Conservation (phyloP, 2,113 vertebrate genomes). For the Ochotona curzoniae region DNA sequence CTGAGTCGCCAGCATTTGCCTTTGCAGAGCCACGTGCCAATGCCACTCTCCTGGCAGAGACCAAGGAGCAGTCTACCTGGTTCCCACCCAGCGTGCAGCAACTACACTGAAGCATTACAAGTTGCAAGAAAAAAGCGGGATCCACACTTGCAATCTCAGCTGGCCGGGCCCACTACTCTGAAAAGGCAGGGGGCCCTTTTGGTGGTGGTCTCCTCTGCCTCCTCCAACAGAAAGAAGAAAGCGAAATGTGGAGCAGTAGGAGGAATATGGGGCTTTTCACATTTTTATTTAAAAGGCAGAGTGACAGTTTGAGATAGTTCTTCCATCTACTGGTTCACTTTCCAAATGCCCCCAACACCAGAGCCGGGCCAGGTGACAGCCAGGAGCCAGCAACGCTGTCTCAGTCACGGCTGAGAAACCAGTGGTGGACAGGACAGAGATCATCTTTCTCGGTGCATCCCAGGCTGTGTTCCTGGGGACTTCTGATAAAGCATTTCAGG, state of each 20-base stretch:
- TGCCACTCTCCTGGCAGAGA: background rate
- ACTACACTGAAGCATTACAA: background rate
- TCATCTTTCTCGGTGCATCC: background rate
- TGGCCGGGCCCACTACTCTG: background rate
- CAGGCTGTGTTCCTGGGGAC: background rate
- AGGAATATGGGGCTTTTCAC: too few relatives aligned
- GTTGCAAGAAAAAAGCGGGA: background rate
- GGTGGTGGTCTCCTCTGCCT: background rate
- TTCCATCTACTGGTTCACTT: too few relatives aligned
- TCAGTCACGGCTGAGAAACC: background rate
- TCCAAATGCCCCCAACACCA: too few relatives aligned
- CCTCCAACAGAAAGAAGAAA: too few relatives aligned
- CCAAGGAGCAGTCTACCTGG: background rate
- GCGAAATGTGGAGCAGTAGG: too few relatives aligned
- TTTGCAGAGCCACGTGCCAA: background rate
- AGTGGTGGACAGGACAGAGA: background rate
- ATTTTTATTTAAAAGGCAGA: too few relatives aligned
- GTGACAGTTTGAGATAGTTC: too few relatives aligned
- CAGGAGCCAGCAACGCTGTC: too few relatives aligned
- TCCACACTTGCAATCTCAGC: background rate
- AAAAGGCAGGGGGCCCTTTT: background rate
- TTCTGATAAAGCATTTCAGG: background rate
- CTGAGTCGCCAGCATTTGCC: background rate
- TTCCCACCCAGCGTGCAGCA: background rate
- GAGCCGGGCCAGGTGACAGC: too few relatives aligned